phyloP scores from a whole-genome alignment of 2,113 vertebrate species.

The Dipodomys merriami region DNA sequence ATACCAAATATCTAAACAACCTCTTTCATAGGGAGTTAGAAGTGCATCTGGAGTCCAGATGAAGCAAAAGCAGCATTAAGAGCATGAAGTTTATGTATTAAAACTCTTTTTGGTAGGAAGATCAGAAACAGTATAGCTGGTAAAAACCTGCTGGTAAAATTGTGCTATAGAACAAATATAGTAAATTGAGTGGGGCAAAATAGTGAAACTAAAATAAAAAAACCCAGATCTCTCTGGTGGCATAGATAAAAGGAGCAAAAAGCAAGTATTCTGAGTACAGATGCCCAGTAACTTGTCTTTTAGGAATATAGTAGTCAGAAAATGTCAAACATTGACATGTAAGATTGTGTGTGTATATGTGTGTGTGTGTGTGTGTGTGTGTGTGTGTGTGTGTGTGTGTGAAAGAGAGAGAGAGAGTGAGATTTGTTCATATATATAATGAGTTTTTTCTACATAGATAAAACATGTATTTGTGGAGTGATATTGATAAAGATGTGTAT shows the following conservation, averaged over 20 bases:
- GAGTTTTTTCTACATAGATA: background rate
- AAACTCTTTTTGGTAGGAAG: slow-evolving; percentile 33
- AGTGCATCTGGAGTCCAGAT: slow-evolving; percentile 72
- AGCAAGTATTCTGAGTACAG: background rate
- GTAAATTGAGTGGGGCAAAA: background rate
- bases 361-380: no score
- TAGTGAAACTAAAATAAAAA: background rate
- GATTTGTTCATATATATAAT: background rate
- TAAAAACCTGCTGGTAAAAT: slow-evolving; percentile 25
- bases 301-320: background rate
- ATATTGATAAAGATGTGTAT: no score
- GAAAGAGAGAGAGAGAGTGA: no score
- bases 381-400: no score
- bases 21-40: background rate
- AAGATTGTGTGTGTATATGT: no score
- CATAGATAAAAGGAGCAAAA: background rate
- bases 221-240: background rate
- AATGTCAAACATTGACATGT: background rate
- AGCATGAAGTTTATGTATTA: background rate
- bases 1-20: background rate
- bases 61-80: slow-evolving; percentile 5
- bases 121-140: slow-evolving; percentile 9
- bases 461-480: no score
- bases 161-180: background rate
- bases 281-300: background rate